Evolutionary conservation across 2,888 invertebrate species (phyloP), one percentile per base, ranked within the genome.

Genomic region (Phyto melanocephala): DNA sequence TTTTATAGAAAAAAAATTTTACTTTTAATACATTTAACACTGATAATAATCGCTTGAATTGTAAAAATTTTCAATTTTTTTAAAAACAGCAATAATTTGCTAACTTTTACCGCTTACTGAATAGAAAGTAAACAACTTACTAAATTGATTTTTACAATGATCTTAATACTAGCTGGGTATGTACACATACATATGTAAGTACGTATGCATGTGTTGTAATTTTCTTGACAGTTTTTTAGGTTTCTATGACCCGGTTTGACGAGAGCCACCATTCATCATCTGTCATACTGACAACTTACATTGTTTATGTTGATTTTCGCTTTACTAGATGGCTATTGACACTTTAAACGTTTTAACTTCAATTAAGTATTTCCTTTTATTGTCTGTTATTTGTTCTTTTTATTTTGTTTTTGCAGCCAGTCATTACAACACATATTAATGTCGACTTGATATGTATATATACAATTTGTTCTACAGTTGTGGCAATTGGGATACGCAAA

Each of bases 201-300:
- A 28, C 6, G 3, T 28, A 28, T 28, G 11, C 7, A 40, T 37
- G 1, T 13, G 20, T 15, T 11, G 20, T 60, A n/a, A 50, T 65
- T 65, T 65, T 35, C 17, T 37, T 47, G 35, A 65, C 50, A 65
- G 20, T 35, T 65, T 35, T 8, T 13, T 60, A 24, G 22, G n/a
- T 40, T 37, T 40, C 8, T 22, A 40, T 42, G 8, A 22, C 8
- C 20, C n/a, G 8, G 7, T 40, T 60, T 60, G n/a, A 22, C 65
- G 33, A 13, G 37, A 35, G 22, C 50, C 17, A 17, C 40, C 65
- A 65, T 65, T 65, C 65, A 65, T 65, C 70, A 70, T 28, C 20
- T 70, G 70, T 70, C 70, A 58, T 58, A 33, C 45, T 47, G 70
- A 58, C 42, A 58, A 20, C 8, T 58, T 42, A 45, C 20, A 35